Conservation (phyloP, 2,888 invertebrate genomes). For the Ametastegia equiseti region DNA sequence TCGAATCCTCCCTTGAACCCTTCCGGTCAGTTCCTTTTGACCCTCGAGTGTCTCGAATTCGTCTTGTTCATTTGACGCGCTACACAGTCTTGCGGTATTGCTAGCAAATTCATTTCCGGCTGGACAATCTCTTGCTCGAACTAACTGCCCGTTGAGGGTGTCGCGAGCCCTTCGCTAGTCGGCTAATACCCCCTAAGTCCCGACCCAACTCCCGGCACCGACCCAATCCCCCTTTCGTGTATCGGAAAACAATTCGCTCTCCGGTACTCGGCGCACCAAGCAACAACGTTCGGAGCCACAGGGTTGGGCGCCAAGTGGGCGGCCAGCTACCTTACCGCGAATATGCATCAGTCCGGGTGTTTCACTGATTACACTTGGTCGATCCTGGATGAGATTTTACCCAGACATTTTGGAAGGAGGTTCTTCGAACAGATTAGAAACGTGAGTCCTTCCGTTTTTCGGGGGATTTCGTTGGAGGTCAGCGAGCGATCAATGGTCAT, state of each 20-base stretch:
- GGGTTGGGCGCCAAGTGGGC: background rate
- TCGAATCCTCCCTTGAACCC: too few relatives aligned
- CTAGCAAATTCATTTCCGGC: too few relatives aligned
- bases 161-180: constrained; percentile 45
- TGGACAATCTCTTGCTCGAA: constrained; percentile 9
- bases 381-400: background rate
- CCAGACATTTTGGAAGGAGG: background rate
- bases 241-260: constrained; percentile 68
- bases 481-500: too few relatives aligned
- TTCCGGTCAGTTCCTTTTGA: too few relatives aligned
- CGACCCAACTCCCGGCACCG: background rate
- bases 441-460: too few relatives aligned
- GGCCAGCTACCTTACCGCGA: background rate
- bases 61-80: too few relatives aligned
- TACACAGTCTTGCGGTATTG: too few relatives aligned
- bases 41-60: too few relatives aligned
- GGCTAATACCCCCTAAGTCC: constrained; percentile 36
- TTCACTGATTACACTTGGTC: constrained; percentile 2
- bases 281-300: background rate
- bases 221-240: constrained; percentile 50
- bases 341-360: constrained; percentile 10
- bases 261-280: background rate
- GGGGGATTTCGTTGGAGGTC: too few relatives aligned
- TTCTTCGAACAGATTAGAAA: background rate
- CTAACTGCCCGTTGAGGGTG: background rate